Evolutionary conservation across 2,113 vertebrate species (phyloP), one percentile per base, ranked within the genome.

Genomic region (Plotosus lineatus): DNA sequence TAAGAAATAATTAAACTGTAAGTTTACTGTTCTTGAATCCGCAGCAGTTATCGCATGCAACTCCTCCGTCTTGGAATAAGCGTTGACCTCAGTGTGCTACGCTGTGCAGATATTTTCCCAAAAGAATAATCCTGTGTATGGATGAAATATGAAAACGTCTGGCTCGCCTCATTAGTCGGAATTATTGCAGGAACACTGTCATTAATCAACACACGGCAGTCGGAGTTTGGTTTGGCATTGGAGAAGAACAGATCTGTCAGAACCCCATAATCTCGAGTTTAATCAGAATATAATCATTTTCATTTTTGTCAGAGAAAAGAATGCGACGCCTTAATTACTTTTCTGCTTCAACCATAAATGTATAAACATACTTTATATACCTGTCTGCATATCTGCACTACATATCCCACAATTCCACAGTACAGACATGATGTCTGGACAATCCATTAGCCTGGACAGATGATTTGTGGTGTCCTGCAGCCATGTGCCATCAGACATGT

Each of bases 121-220:
- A 26, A 73, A 51, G 28, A 23, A 9, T 11, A 36, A 51, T 51
- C 28, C 31, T 51, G 69, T 33, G 28, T 15, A 12, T 36, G 69
- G 28, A 33, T 73, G 46, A 73, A 73, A 73, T 73, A 73, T 73
- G 28, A 73, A 56, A 44, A 28, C 8, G 53, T 76, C 74, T 76
- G 38, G 38, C 55, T 44, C 15, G 53, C 12, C 36, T 76, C 53
- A 28, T 76, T 40, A 58, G 36, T 76, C 31, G 8, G 38, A 58
- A 76, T 60, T 17, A 44, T 10, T 17, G 14, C 23, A 3, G 1
- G 11, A 23, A 28, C 38, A 0, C 53, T 4, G 0, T 73, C 69
- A 58, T 56, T 11, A 28, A 58, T 76, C 74, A 76, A 19, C 55
- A 9, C 9, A 7, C 51, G 44, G 74, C 53, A 76, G 74, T 76